Conservation (phyloP, 2,113 vertebrate genomes). For the Daubentonia madagascariensis region DNA sequence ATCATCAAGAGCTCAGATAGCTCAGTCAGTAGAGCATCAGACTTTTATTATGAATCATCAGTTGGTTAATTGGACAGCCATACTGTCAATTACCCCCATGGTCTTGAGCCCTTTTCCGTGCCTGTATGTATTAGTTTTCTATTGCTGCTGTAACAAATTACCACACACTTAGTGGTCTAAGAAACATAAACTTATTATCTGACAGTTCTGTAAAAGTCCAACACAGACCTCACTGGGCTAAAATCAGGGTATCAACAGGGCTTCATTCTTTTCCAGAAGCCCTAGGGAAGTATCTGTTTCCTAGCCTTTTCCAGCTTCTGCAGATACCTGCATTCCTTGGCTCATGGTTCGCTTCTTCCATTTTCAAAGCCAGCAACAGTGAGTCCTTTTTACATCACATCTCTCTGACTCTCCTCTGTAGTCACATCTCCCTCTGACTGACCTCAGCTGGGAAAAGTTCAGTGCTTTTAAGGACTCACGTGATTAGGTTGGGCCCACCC, state of each 20-base stretch:
- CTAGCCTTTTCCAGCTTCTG: background rate
- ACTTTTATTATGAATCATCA: conserved; percentile 14
- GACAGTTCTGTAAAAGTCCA: background rate
- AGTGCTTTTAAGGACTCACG: background rate
- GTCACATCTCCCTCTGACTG: background rate
- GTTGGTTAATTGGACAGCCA: background rate
- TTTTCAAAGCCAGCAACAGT: background rate
- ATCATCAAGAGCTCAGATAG: no score
- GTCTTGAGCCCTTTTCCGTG: background rate
- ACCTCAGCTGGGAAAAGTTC: background rate
- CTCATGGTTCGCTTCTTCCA: background rate
- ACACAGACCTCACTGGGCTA: background rate
- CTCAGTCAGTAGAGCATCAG: no score
- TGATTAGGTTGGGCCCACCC: background rate
- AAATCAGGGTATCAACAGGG: background rate
- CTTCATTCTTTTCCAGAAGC: background rate
- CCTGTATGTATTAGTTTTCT: background rate
- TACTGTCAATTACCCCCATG: background rate
- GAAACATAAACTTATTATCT: background rate
- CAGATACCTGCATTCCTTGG: background rate
- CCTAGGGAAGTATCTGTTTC: background rate
- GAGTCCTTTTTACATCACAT: background rate
- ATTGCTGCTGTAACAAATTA: background rate
- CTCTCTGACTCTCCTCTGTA: background rate
- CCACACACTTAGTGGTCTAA: background rate